Percentiles rank a stretch among this genome's conserved stretches.
These are phyloP conservation scores for Illadopsis cleaveri DNA, from an alignment of 2,113 vertebrate species.

Conservation along the genomic window DNA sequence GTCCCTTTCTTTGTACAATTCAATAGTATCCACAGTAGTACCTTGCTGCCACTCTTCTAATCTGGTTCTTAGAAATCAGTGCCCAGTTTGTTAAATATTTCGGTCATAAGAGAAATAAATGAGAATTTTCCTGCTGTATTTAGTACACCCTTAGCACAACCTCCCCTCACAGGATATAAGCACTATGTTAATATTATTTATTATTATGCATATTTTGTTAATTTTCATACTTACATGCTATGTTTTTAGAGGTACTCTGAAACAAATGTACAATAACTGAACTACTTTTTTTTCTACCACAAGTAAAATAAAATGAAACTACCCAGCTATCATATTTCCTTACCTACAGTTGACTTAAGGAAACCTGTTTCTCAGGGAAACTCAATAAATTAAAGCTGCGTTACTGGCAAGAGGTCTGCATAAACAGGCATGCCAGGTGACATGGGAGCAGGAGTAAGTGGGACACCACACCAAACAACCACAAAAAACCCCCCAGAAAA, in stretches of 20 bases:
- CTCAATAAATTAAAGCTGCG: background rate
- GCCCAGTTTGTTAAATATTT: background rate
- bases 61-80: background rate
- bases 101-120: background rate
- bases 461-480: background rate
- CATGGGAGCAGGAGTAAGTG: background rate
- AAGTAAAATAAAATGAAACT: background rate
- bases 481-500: background rate
- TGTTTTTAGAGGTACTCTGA: background rate
- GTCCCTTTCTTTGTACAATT: background rate
- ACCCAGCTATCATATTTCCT: background rate
- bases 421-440: background rate
- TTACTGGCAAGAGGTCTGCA: background rate
- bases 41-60: background rate
- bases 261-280: background rate
- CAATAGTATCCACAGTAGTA: background rate
- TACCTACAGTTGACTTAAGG: background rate
- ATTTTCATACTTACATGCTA: background rate
- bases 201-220: background rate
- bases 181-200: background rate
- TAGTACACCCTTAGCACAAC: background rate
- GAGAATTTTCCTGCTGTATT: background rate
- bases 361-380: slow-evolving; percentile 33
- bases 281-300: background rate
- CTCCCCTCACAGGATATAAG: background rate